Evolutionary conservation across 2,797 vertebrate species (phyloP), one percentile per base, ranked within the genome.

Genomic region (Orestias chungarensis): DNA sequence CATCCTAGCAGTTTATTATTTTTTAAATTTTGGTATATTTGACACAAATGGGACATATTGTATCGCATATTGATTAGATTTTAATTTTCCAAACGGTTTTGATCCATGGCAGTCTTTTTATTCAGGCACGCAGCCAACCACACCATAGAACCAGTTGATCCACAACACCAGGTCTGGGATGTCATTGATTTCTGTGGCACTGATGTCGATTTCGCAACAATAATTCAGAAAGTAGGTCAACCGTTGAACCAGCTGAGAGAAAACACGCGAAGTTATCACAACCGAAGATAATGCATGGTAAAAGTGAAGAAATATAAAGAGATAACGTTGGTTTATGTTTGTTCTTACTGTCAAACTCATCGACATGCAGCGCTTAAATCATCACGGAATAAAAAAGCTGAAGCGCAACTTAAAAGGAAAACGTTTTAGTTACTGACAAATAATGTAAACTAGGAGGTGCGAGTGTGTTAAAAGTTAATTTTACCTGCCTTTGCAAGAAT

Each of bases 161-260:
- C n/a, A n/a, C n/a, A n/a, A n/a, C n/a, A n/a, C 86, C 17, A 29
- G 3, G 82, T 92, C 87, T 15, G 50, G 44, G 70, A 7, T 8
- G 6, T 1, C 43, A 89, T 87, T 31, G 89, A 91, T 86, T 87
- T 74, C n/a, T 49, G 14, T 4, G 15, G 4, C 71, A 43, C 9
- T 38, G 4, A 33, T 10, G 46, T 70, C 62, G 23, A 8, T 47
- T 11, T 10, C 52, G 7, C 35, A 25, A 55, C 11, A 8, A 44
- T 27, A 1, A 31, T 31, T 27, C 12, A 15, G 6, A 43, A 57
- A 73, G 44, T 68, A 67, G 75, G 66, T 74, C 44, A 75, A 20
- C 68, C 1, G 42, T 2, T 6, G 6, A 4, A 4, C 43, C 43
- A 52, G 44, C 54, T 9, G 44, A 29, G 6, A 10, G 8, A 38